A percentile compares a stretch with the other conserved stretches of the same genome.
Evolutionary conservation across 1,140 invertebrate genomes (phyloP).

Genomic region (Aphaenogaster rudis): DNA sequence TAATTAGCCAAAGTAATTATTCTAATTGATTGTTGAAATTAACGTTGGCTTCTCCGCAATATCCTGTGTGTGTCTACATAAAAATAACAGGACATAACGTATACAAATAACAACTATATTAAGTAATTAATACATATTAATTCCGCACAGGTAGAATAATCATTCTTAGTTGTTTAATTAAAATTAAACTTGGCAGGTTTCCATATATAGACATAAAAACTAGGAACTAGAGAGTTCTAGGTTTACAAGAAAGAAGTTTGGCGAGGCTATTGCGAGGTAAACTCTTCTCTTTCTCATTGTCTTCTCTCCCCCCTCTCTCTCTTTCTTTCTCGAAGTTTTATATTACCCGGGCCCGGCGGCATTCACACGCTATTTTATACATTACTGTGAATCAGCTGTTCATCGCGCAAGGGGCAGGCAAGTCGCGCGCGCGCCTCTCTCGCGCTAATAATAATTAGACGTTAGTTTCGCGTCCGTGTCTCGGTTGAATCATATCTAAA

Average conservation of each 20-base stretch:
- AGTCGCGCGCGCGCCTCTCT: constrained; percentile 4
- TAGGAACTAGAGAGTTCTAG: background rate
- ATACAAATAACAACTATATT: background rate
- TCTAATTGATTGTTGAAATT: constrained; percentile 26
- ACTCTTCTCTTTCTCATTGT: background rate
- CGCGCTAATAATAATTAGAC: constrained; percentile 76
- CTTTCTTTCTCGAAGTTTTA: background rate
- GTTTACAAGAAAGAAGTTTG: background rate
- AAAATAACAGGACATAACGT: background rate
- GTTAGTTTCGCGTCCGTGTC: constrained; percentile 59
- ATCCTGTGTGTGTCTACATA: background rate
- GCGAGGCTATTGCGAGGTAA: background rate
- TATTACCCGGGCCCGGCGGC: background rate
- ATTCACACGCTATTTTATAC: constrained; percentile 36
- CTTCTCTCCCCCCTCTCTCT: background rate
- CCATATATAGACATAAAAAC: background rate
- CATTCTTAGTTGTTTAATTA: background rate
- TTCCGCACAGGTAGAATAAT: background rate
- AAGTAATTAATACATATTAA: constrained; percentile 31
- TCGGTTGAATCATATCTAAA: constrained; percentile 76
- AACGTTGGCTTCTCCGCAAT: background rate
- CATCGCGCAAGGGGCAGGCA: background rate
- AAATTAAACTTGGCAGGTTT: background rate
- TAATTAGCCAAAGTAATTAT: constrained; percentile 15
- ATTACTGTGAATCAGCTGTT: constrained; percentile 71